These are phyloP conservation scores for Erpetoichthys calabaricus DNA, from an alignment of 2,797 vertebrate genomes.

Conservation along the genomic window DNA sequence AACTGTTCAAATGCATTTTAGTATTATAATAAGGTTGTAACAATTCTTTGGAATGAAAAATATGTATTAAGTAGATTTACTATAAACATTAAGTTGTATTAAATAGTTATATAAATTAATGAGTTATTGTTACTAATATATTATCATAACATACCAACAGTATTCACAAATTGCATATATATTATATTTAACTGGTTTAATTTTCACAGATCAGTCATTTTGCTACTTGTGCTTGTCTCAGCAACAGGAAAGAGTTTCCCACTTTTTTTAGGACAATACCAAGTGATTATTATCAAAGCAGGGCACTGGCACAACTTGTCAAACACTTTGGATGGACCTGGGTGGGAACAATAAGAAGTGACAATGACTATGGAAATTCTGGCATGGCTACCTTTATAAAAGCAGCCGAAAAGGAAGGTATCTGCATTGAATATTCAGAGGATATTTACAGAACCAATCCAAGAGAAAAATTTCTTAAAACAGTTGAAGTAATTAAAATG, in stretches of 20 bases:
- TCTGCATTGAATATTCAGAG: conserved; percentile 51
- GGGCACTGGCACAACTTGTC: conserved; percentile 48
- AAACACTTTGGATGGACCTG: conserved; percentile 53
- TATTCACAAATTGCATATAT: neutral
- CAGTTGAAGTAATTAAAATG: conserved; percentile 34
- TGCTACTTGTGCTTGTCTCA: conserved; percentile 54
- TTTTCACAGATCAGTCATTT: conserved; percentile 50
- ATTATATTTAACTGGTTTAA: neutral
- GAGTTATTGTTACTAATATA: neutral
- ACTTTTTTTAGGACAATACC: conserved; percentile 58
- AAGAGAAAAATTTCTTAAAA: conserved; percentile 26
- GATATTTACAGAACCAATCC: conserved; percentile 45
- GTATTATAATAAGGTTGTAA: neutral
- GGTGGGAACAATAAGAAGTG: conserved; percentile 46
- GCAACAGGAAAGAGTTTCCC: conserved; percentile 44
- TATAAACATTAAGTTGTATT: too few species aligned
- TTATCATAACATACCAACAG: neutral
- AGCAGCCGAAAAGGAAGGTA: conserved; percentile 39
- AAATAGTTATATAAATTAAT: neutral
- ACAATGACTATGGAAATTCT: conserved; percentile 45
- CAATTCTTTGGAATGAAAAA: neutral
- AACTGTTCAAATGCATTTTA: neutral
- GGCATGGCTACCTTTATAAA: conserved; percentile 41
- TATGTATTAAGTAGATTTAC: too few species aligned
- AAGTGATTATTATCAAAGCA: conserved; percentile 54